Evolutionary conservation across 2,113 vertebrate genomes (phyloP).

Genomic region (Hyaena hyaena): DNA sequence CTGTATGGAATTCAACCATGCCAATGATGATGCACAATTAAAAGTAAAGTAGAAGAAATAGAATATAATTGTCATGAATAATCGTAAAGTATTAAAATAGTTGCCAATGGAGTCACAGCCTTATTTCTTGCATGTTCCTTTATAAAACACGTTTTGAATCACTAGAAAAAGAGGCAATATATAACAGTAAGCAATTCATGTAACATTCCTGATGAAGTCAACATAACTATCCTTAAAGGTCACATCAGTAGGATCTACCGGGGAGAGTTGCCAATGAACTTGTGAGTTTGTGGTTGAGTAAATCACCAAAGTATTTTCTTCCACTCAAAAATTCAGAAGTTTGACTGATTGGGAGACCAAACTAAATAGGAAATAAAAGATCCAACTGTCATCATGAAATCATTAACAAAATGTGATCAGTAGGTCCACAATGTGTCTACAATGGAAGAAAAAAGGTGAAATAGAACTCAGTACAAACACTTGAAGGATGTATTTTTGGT

Average conservation of each 20-base stretch:
- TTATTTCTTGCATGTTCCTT: neutral
- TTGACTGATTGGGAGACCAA: neutral
- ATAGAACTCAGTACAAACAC: neutral
- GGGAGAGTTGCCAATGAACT: neutral
- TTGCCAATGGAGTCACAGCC: neutral
- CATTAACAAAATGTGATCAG: neutral
- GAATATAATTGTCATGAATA: neutral
- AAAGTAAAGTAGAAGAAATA: neutral
- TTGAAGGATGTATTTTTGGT: neutral
- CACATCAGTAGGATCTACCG: neutral
- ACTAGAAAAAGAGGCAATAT: neutral
- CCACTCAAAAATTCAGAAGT: neutral
- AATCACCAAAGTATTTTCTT: neutral
- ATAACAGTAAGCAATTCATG: neutral
- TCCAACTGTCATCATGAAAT: neutral
- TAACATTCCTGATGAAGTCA: neutral
- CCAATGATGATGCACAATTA: neutral
- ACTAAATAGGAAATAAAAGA: neutral
- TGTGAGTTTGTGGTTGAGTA: neutral
- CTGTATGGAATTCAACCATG: neutral
- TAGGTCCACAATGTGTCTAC: neutral
- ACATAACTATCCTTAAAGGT: neutral
- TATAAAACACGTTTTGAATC: conserved; percentile 4
- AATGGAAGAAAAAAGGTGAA: neutral
- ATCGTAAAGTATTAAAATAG: neutral